Evolutionary conservation across 2,113 vertebrate genomes (phyloP).

Genomic region (Muscicapa adusta): DNA sequence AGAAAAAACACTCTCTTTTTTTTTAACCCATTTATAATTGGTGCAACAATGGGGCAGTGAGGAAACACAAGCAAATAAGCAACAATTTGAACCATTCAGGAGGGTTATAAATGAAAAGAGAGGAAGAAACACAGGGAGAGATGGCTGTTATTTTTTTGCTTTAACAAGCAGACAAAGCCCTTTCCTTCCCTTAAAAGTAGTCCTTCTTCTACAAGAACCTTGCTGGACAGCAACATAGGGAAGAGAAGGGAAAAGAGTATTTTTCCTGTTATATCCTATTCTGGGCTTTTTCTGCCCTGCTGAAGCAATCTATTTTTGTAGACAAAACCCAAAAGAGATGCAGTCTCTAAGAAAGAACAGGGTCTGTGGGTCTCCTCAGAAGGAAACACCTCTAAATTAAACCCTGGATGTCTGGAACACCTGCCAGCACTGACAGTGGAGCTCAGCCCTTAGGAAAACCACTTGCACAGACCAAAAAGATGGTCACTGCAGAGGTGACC

Average conservation of each 20-base stretch:
- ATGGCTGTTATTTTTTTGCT: not conserved
- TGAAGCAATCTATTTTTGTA: not conserved
- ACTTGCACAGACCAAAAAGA: not conserved
- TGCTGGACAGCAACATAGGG: accelerated
- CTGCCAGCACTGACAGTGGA: not conserved
- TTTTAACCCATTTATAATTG: not conserved
- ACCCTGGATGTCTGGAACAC: not conserved
- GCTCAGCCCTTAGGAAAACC: not conserved
- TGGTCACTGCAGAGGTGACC: accelerated
- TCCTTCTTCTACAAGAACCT: not conserved
- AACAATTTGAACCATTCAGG: not conserved
- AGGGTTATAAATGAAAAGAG: not conserved
- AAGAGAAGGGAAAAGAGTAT: not conserved
- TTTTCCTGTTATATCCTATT: not conserved
- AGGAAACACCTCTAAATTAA: not conserved
- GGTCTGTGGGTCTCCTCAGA: not conserved
- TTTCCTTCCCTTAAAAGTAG: not conserved
- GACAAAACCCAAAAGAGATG: not conserved
- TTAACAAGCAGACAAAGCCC: not conserved
- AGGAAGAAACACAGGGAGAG: not conserved
- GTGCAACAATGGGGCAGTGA: not conserved
- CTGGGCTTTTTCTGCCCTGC: not conserved
- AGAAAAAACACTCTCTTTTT: not conserved
- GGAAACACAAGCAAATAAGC: not conserved
- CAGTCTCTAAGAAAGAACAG: accelerated